phyloP scores from a whole-genome alignment of 2,888 invertebrate species.

The Rhagium mordax region DNA sequence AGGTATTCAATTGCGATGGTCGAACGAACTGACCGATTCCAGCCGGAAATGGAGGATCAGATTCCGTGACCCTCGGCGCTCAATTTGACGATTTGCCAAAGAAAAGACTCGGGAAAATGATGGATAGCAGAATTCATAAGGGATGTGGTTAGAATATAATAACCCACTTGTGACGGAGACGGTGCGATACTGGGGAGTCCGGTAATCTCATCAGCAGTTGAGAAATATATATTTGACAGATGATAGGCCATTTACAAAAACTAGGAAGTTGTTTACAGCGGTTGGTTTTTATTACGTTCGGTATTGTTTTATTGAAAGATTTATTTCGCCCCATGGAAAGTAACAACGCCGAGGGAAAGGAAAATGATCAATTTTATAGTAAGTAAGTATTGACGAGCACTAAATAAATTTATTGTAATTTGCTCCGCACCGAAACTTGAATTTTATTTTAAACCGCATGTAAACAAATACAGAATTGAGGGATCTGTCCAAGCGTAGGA shows the following conservation, averaged over 20 bases:
- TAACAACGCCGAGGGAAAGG: too few species aligned
- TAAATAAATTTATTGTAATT: too few species aligned
- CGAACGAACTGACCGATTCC: slow-evolving; percentile 58
- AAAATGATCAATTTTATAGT: too few species aligned
- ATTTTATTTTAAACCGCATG: too few species aligned
- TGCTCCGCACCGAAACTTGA: too few species aligned
- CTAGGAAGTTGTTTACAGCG: slow-evolving; percentile 13
- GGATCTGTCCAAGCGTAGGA: too few species aligned
- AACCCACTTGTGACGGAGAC: slow-evolving; percentile 62
- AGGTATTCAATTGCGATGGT: slow-evolving; percentile 60
- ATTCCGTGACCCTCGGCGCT: slow-evolving; percentile 65
- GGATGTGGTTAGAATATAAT: slow-evolving; percentile 66
- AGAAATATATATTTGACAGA: slow-evolving; percentile 48
- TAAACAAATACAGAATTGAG: too few species aligned
- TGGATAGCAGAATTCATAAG: slow-evolving; percentile 66
- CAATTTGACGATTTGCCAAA: slow-evolving; percentile 66
- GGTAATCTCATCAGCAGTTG: slow-evolving; percentile 50
- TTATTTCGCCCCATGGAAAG: too few species aligned
- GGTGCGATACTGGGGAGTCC: slow-evolving; percentile 32
- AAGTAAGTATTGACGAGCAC: too few species aligned
- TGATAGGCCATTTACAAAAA: slow-evolving; percentile 42
- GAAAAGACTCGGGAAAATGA: slow-evolving; percentile 64
- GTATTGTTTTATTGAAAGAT: neutral
- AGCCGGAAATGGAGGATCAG: slow-evolving; percentile 62
- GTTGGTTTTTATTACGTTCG: neutral